These are phyloP conservation scores for Dendronephthya gigantea DNA, from an alignment of 64 coral and sea anemone species.

Conservation along the genomic window DNA sequence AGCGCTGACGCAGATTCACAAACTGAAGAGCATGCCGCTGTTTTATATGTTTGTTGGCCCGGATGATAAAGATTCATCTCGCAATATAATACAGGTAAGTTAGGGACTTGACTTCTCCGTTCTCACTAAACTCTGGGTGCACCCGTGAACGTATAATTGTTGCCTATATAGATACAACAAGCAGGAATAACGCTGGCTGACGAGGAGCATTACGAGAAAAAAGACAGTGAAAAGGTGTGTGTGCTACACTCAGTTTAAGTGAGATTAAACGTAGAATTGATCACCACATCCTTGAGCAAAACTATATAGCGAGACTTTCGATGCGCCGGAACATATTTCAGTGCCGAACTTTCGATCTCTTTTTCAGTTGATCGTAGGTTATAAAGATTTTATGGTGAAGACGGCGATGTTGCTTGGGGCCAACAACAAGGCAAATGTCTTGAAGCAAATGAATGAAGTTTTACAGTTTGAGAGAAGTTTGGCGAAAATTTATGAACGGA, in stretches of 20 bases:
- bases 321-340: background rate
- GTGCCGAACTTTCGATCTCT: no score
- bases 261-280: no score
- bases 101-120: no score
- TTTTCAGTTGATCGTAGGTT: conserved; percentile 50
- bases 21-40: conserved; percentile 83
- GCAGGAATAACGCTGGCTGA: conserved; percentile 80
- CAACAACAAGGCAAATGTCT: conserved; percentile 35
- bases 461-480: conserved; percentile 82
- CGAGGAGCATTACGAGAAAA: conserved; percentile 66
- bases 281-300: no score
- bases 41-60: conserved; percentile 98
- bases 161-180: conserved; percentile 61
- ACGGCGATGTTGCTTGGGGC: conserved; percentile 61
- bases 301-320: no score
- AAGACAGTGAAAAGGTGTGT: conserved; percentile 69
- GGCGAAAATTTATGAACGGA: conserved; percentile 80
- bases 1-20: conserved; percentile 77
- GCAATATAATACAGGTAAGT: conserved; percentile 87
- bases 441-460: conserved; percentile 64
- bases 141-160: background rate
- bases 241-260: no score
- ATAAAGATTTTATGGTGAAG: conserved; percentile 71
- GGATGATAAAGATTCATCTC: conserved; percentile 84
- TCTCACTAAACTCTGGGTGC: no score